Base-by-base conservation (phyloP, 2,888 invertebrate species). In the Noctua comes region DNA sequence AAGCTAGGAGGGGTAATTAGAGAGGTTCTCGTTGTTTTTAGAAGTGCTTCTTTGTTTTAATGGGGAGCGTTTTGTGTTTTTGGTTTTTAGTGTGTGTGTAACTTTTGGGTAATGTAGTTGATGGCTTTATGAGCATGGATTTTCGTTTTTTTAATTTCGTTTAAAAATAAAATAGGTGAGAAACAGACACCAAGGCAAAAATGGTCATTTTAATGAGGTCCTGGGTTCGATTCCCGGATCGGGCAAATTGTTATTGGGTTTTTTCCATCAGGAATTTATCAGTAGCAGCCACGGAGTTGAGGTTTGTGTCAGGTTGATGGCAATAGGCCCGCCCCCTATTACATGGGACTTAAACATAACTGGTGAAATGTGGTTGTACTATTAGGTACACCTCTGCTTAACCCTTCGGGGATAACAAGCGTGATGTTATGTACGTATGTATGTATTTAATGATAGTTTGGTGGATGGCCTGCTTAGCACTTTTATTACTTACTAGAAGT, bases 1-100 rank as follows among this genome's bases (percentile, higher is more conserved):
- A 64, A 71, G 66, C 66, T 76, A 65, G 70, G 74, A 68, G 43
- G 40, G 64, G 80, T 77, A 78, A 86, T 86, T 83, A 86, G 64
- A 54, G 66, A 21, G 27, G 72, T 62, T 70, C 68, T 73, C 36
- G 40, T 72, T 80, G 76, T 80, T 76, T 73, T 66, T 72, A 24
- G 46, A 79, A 77, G 64, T 69, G 64, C 51, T 71, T 77, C 51
- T 21, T 78, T 40, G 48, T 71, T 65, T 27, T 77, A 64, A 70
- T 64, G 36, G 40, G 24, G 11, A 21, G 4, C 64, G 40, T 76
- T 76, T 36, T 48, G 36, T 65, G 40, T 43, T 57, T 72, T 65
- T 31, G 2, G 48, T 31, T 70, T 76, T 59, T 36, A 65, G 43
- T 43, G 16, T 43, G 24, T 68, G 18, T 48, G 21, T 16, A 68